Base-by-base conservation (phyloP, 2,888 invertebrate genomes). In the Deroplatys truncata region DNA sequence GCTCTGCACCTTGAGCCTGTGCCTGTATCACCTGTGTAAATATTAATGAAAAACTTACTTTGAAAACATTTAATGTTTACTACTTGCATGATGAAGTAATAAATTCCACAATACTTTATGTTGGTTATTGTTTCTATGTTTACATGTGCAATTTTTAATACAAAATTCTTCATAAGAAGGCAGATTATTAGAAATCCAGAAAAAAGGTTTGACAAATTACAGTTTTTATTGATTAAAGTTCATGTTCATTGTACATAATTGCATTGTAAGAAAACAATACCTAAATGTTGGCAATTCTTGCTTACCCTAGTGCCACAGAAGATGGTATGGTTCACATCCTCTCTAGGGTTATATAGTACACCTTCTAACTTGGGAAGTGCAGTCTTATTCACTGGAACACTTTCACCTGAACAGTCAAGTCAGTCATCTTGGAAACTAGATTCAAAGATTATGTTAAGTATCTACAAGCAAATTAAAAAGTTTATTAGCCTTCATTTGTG, bases 371-470 rank as follows among this genome's bases (percentile, higher is more conserved):
- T 95, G 0, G 96, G 96, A 84, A 96, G 91, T 0, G 96, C 94
- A 0, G 97, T 98, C 94, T 99, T 99, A 91, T 97, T 97, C 13
- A 98, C 97, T 4, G 98, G 98, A 5, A 98, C 97, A 93, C 98
- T 98, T 94, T 99, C 99, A 91, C 98, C 98, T 97, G 92, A 89
- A 92, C 31, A 56, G 2, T 85, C 16, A n/a, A 5, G 25, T 35
- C 28, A 28, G 84, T 84, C 16, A 1, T 28, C 84, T 35, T 35
- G 35, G 9, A 43, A 43, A 43, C 43, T 43, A 43, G 43, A 43
- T 10, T 13, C 43, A 43, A 43, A 43, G 43, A 13, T 43, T 13
- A 43, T 13, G 35, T 9, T 43, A 13, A 8, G 35, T 35, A 13
- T 1, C 10, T 0, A 5, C 35, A 5, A 43, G 1, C 43, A 43